Conservation (phyloP, 2,113 vertebrate genomes). For the Pseudolaguvia tuberculata region DNA sequence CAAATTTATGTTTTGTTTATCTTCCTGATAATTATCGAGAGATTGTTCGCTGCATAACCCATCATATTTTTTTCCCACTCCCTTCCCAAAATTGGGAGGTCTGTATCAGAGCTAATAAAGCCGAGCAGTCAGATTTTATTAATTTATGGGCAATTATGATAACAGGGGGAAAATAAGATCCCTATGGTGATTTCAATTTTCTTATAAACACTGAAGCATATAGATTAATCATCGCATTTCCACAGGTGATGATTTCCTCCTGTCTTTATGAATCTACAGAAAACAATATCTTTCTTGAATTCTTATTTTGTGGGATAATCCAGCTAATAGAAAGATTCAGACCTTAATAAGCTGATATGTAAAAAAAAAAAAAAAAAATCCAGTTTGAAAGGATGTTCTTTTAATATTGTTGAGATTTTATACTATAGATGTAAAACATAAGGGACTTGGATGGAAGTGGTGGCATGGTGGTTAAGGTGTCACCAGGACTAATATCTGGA, state of each 20-base stretch:
- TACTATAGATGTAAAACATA: not conserved
- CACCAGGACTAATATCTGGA: no score
- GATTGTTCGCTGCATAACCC: conserved; percentile 93
- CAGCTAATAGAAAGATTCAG: conserved; percentile 15
- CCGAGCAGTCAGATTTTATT: conserved; percentile 80
- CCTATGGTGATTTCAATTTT: conserved; percentile 54
- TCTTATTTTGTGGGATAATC: conserved; percentile 14
- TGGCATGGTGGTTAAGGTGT: no score
- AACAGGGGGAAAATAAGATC: conserved; percentile 61
- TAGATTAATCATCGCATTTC: conserved; percentile 49
- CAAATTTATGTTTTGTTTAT: conserved; percentile 99
- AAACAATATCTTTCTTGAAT: conserved; percentile 51
- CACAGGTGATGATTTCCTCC: conserved; percentile 30
- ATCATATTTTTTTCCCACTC: conserved; percentile 59
- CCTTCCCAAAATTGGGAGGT: conserved; percentile 88
- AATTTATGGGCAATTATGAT: conserved; percentile 72
- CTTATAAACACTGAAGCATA: conserved; percentile 63
- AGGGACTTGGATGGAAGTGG: no score
- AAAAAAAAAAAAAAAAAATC: no score
- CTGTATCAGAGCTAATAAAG: conserved; percentile 88
- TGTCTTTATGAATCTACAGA: conserved; percentile 44
- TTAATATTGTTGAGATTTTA: not conserved
- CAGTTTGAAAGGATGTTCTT: not conserved
- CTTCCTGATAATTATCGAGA: conserved; percentile 99
- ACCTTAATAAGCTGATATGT: not conserved